Percentiles rank a stretch among this genome's conserved stretches.
These are phyloP conservation scores for Parazoanthus swiftii DNA, from an alignment of 92 coral and sea anemone species.

Conservation along the genomic window DNA sequence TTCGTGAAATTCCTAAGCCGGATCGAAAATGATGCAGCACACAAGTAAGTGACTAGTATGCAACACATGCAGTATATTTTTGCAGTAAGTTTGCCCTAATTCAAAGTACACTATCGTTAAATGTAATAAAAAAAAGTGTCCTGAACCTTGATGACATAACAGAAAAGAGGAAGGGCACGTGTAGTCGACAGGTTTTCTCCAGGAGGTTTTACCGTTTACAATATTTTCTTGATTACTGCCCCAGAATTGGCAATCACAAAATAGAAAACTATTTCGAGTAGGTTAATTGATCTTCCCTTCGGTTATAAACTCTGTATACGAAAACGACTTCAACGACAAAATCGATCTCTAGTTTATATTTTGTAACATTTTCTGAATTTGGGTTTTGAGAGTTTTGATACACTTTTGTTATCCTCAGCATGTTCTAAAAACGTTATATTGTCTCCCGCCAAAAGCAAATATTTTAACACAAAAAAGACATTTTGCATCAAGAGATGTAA, in stretches of 20 bases:
- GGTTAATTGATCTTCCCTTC: neutral
- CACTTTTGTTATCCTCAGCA: conserved; percentile 68
- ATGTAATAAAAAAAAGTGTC: neutral
- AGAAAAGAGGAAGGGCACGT: conserved; percentile 41
- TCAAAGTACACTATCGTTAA: neutral
- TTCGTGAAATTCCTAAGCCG: conserved; percentile 8
- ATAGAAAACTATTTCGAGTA: neutral
- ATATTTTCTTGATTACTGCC: neutral
- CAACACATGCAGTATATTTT: neutral
- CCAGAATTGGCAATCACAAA: neutral
- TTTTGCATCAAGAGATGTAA: conserved; percentile 19
- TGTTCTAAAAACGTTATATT: conserved; percentile 56
- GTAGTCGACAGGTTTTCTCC: conserved; percentile 21
- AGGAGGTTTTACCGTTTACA: neutral
- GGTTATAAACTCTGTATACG: neutral
- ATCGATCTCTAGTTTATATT: neutral
- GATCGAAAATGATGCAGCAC: conserved; percentile 40
- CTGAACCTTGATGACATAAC: neutral
- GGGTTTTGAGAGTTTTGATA: conserved; percentile 41
- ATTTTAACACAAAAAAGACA: conserved; percentile 47
- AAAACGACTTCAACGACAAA: neutral
- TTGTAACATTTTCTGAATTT: conserved; percentile 12
- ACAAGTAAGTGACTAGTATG: conserved; percentile 33
- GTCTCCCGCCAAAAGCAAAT: conserved; percentile 49
- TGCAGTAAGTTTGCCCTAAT: neutral